Evolutionary conservation across 92 coral and sea anemone genomes (phyloP), one percentile per base, ranked within the genome.

Genomic region (Umimayanthus kanabou): DNA sequence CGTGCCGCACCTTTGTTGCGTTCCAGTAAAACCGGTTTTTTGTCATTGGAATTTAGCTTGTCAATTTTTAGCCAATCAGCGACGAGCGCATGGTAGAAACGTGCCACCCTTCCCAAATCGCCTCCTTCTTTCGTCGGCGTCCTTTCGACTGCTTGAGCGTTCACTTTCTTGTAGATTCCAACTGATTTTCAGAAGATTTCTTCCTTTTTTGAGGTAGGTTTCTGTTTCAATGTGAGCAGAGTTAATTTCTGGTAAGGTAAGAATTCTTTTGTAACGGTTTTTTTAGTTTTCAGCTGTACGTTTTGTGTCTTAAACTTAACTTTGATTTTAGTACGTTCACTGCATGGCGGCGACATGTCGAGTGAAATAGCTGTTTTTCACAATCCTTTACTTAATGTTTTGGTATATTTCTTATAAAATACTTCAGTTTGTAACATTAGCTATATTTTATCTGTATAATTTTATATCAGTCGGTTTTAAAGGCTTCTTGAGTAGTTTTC

Each of bases 161-260:
- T 70, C 37, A 25, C 11, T 83, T 69, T 45, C 78, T 42, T 25
- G 39, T 69, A 47, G 78, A 69, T 69, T 83, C 28, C 67, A 29
- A 83, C 87, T 69, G 78, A 83, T 69, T 83, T 70, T 77, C 69
- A 25, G 87, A 83, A 83, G 87, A 83, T 83, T 83, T 83, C 66
- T 83, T 83, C 87, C 77, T 83, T 83, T 80, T 83, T 83, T 83
- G 77, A 83, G 87, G 87, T 83, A 83, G 87, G 87, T 83, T 83
- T 83, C 87, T 70, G 67, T 83, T 83, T 83, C 87, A 83, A 83
- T 83, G 78, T 83, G 77, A 71, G 78, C 76, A 70, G 79, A 83
- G 78, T 69, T 83, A 83, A 70, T 83, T 83, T 83, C 77, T 83
- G 87, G 87, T 83, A 83, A 69, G 87, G 87, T 83, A 83, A 71